A percentile compares a stretch with the other conserved stretches of the same genome.
Conservation (phyloP, 2,888 invertebrate genomes). For the Campaea margaritaria region DNA sequence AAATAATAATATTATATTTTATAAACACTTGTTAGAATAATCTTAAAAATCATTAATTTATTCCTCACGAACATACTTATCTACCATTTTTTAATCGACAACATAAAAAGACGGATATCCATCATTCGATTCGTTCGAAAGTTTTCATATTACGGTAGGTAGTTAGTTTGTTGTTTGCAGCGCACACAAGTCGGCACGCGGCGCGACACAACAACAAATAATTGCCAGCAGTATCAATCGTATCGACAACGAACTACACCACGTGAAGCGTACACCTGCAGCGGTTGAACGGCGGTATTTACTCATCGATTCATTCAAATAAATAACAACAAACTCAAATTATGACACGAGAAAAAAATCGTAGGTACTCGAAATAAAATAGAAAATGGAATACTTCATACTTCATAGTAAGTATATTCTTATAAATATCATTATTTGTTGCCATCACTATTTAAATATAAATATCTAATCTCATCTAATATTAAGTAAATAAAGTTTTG, state of each 20-base stretch:
- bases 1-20: constrained; percentile 86
- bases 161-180: constrained; percentile 43
- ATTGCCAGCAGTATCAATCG: constrained; percentile 49
- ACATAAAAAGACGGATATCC: constrained; percentile 75
- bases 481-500: constrained; percentile 79
- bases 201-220: constrained; percentile 32
- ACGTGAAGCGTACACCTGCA: constrained; percentile 50
- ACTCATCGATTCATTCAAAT: constrained; percentile 76
- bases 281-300: constrained; percentile 62
- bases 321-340: constrained; percentile 80
- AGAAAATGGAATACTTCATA: constrained; percentile 77
- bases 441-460: constrained; percentile 82
- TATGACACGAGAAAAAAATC: constrained; percentile 78
- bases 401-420: constrained; percentile 73
- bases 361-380: constrained; percentile 75
- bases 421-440: constrained; percentile 82
- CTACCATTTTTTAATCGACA: constrained; percentile 77
- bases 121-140: constrained; percentile 67
- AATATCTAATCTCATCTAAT: constrained; percentile 80
- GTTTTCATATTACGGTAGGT: constrained; percentile 48
- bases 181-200: constrained; percentile 41
- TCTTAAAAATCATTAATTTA: constrained; percentile 84
- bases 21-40: constrained; percentile 86
- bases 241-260: constrained; percentile 41
- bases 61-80: constrained; percentile 83